phyloP scores from a whole-genome alignment of 2,797 vertebrate genomes.

The Danio tinwini region DNA sequence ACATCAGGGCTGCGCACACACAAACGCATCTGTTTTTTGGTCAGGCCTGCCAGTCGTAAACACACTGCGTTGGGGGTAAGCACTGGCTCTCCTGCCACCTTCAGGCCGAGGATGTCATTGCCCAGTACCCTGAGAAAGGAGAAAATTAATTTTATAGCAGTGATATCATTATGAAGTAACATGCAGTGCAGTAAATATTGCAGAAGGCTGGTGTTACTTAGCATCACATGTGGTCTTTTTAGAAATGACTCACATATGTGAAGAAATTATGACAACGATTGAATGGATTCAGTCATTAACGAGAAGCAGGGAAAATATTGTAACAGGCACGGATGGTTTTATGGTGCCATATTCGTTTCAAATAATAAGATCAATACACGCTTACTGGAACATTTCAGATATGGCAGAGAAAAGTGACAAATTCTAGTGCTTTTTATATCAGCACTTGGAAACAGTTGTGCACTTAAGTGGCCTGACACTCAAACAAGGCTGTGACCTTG shows the following conservation, averaged over 20 bases:
- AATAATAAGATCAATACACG: background rate
- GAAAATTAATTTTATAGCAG: constrained; percentile 40
- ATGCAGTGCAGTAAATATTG: constrained; percentile 30
- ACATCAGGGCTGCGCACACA: constrained; percentile 90
- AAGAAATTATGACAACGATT: constrained; percentile 23
- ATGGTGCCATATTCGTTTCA: constrained; percentile 2
- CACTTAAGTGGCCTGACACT: constrained; percentile 33
- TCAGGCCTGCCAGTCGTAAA: constrained; percentile 88
- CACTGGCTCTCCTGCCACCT: constrained; percentile 88
- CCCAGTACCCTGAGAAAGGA: constrained; percentile 82
- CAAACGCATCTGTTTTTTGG: constrained; percentile 89
- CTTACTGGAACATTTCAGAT: constrained; percentile 5
- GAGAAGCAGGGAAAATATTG: constrained; percentile 13
- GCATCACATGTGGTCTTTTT: constrained; percentile 29
- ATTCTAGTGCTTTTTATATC: background rate
- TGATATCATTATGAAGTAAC: constrained; percentile 40
- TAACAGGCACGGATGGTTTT: constrained; percentile 10
- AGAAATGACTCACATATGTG: constrained; percentile 24
- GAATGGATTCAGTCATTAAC: constrained; percentile 19
- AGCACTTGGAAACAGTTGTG: constrained; percentile 16
- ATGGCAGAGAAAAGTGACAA: background rate
- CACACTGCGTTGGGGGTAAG: constrained; percentile 92
- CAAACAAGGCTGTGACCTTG: constrained; percentile 47
- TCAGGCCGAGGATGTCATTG: constrained; percentile 91
- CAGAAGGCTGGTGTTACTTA: constrained; percentile 20